Evolutionary conservation across 2,797 vertebrate species (phyloP).

Genomic region (Sciurus carolinensis): DNA sequence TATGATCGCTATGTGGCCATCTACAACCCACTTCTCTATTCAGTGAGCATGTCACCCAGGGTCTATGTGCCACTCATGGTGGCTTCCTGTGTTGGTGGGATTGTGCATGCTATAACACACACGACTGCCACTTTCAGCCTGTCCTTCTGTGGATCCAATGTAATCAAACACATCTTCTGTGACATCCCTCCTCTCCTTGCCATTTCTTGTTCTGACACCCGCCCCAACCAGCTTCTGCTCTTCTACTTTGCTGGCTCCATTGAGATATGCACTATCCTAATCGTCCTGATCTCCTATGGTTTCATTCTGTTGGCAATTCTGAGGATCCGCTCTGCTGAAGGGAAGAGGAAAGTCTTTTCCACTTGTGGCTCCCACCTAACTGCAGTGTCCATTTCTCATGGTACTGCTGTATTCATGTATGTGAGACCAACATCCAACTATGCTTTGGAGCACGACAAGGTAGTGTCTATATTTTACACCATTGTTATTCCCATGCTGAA

Average conservation of each 20-base stretch:
- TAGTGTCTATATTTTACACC: background rate
- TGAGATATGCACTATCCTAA: constrained; percentile 9
- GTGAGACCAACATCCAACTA: constrained; percentile 49
- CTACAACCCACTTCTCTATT: constrained; percentile 67
- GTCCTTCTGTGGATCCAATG: constrained; percentile 52
- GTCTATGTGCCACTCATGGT: constrained; percentile 49
- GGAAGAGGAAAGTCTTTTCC: constrained; percentile 35
- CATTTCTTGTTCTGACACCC: constrained; percentile 12
- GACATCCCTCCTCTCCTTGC: constrained; percentile 21
- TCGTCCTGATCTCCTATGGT: constrained; percentile 52
- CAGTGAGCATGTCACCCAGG: constrained; percentile 54
- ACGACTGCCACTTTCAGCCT: constrained; percentile 38
- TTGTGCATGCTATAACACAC: constrained; percentile 17
- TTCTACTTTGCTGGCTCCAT: background rate
- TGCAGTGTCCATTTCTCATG: background rate
- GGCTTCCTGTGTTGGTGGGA: constrained; percentile 56
- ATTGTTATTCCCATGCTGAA: constrained; percentile 53
- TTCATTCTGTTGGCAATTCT: constrained; percentile 57
- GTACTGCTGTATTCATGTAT: constrained; percentile 31
- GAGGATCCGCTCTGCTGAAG: background rate
- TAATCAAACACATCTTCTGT: constrained; percentile 46
- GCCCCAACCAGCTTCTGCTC: constrained; percentile 30
- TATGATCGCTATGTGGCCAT: constrained; percentile 77
- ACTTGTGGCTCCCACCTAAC: constrained; percentile 61
- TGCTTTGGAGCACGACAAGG: constrained; percentile 33